A percentile compares a stretch with the other conserved stretches of the same genome.
Conservation (phyloP, 2,888 invertebrate species). For the Torymus auratus region DNA sequence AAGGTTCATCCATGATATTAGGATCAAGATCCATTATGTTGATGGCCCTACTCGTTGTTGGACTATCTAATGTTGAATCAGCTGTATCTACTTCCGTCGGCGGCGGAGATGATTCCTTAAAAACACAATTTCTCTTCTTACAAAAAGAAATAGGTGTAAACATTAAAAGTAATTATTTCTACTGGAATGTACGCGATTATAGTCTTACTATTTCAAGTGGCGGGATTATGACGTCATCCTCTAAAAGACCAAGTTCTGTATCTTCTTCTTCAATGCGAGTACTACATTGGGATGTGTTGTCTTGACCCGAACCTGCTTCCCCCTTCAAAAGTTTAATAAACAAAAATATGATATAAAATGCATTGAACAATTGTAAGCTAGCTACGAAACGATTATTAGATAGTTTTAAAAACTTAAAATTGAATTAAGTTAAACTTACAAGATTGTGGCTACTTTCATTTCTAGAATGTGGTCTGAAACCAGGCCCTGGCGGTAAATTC, state of each 20-base stretch:
- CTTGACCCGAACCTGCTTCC: conserved; percentile 68
- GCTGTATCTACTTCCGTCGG: conserved; percentile 68
- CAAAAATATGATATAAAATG: conserved; percentile 36
- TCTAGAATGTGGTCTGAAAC: conserved; percentile 93
- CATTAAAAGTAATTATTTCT: conserved; percentile 33
- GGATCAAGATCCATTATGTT: conserved; percentile 76
- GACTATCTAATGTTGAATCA: conserved; percentile 71
- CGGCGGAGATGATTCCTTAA: conserved; percentile 68
- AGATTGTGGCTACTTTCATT: conserved; percentile 82
- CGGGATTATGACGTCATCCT: conserved; percentile 68
- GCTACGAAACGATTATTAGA: conserved; percentile 6
- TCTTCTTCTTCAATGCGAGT: conserved; percentile 84
- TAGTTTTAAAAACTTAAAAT: conserved; percentile 4
- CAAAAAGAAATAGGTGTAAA: conserved; percentile 21
- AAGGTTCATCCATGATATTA: conserved; percentile 75
- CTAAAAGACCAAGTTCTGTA: conserved; percentile 69
- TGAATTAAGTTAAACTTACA: conserved; percentile 73
- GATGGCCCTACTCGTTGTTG: conserved; percentile 72
- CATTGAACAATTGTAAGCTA: not conserved
- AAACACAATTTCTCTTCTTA: conserved; percentile 51
- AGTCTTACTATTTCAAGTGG: conserved; percentile 65
- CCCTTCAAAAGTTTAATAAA: conserved; percentile 61
- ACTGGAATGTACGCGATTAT: not conserved
- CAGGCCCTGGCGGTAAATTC: conserved; percentile 94
- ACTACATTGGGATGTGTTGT: conserved; percentile 70